Conservation (phyloP, 2,888 invertebrate species). For the Drosophila pseudotalamancana region DNA sequence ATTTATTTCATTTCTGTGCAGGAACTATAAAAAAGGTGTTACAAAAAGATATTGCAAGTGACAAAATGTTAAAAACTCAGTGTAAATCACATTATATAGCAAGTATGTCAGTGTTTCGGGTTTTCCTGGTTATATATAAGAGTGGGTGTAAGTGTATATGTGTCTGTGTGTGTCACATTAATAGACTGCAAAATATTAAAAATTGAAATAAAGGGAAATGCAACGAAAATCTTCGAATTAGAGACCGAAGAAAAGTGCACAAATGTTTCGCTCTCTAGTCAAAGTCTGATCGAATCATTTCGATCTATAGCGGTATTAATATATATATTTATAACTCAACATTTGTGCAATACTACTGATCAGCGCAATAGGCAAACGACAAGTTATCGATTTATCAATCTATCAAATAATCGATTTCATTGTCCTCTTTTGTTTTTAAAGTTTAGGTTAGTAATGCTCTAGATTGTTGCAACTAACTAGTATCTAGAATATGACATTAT, state of each 20-base stretch:
- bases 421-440: conserved; percentile 2
- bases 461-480: conserved; percentile 63
- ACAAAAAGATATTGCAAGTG: conserved; percentile 37
- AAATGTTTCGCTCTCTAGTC: conserved; percentile 9
- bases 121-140: conserved; percentile 13
- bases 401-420: conserved; percentile 12
- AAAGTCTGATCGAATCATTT: not conserved
- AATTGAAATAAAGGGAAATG: conserved; percentile 59
- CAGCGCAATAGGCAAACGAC: conserved; percentile 15
- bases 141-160: conserved; percentile 12
- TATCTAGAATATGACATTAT: conserved; percentile 34
- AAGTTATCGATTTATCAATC: conserved; percentile 22
- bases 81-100: conserved; percentile 23
- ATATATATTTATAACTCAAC: not conserved
- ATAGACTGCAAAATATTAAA: conserved; percentile 71
- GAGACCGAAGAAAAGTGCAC: conserved; percentile 37
- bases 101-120: conserved; percentile 14
- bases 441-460: conserved; percentile 62
- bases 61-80: conserved; percentile 13
- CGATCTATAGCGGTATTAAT: not conserved
- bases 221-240: conserved; percentile 41
- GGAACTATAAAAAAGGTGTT: conserved; percentile 48
- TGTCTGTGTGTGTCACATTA: conserved; percentile 46
- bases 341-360: conserved; percentile 29
- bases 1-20: conserved; percentile 39